Evolutionary conservation across 2,797 vertebrate genomes (phyloP), one percentile per base, ranked within the genome.

Genomic region (Garrulus glandarius): DNA sequence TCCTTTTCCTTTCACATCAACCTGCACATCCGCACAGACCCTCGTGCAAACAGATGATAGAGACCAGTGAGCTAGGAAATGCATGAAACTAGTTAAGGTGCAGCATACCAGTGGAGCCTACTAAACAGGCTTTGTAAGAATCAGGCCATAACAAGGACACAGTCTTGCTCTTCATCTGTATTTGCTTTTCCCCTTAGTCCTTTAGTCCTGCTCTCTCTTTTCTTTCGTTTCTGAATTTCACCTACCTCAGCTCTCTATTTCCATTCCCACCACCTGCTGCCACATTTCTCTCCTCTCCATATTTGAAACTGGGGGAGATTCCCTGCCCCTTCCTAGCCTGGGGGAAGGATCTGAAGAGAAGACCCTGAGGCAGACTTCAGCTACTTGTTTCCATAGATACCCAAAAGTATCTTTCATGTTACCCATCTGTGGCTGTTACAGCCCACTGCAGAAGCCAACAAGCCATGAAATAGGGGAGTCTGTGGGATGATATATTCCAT

Each of bases 361-460:
- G 91, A 79, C 70, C 70, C 67, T 16, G 52, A 69, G 43, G 44
- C 59, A 94, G 86, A 59, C 39, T 87, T 89, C 37, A 93, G 52
- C 68, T 94, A 14, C 72, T 93, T 75, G 89, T 96, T 96, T 84
- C 94, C 84, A 91, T 91, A 94, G 91, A 89, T 94, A 93, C 87
- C n/a, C 68, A 24, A n/a, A 91, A 87, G 64, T 21, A 18, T 86
- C 32, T 86, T 39, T 84, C 55, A 12, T 65, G 47, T 92, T 87
- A 91, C 32, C 94, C 77, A 63, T 94, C 86, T 92, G 84, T 91
- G 91, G 59, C 59, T 89, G 92, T 87, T 87, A 53, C 63, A 91
- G 81, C 81, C 89, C 78, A 89, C 89, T 4, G 36, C 86, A 72
- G 68, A 91, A 91, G 43, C 63, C 87, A 94, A 55, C n/a, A 61